phyloP scores from a whole-genome alignment of 2,797 vertebrate species.

The Sebastes oblongus region DNA sequence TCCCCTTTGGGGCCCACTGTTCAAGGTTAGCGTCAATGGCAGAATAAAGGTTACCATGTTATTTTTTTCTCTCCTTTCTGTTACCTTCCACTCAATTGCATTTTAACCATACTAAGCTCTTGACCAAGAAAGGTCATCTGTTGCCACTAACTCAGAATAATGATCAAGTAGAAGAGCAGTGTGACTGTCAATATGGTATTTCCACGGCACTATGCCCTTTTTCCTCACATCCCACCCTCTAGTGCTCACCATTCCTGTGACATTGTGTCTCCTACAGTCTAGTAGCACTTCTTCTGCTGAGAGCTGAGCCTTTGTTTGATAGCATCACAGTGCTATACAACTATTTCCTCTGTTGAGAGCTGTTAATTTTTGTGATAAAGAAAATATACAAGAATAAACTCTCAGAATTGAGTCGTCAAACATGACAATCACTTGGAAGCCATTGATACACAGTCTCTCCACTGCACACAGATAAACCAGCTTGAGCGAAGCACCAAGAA shows the following conservation, averaged over 20 bases:
- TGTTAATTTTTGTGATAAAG: background rate
- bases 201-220: conserved; percentile 45
- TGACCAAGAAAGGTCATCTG: conserved; percentile 76
- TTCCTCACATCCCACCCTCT: conserved; percentile 14
- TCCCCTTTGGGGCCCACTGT: conserved; percentile 59
- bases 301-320: background rate
- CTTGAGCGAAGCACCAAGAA: conserved; percentile 8
- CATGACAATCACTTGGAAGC: conserved; percentile 20
- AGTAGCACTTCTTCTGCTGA: background rate
- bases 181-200: conserved; percentile 54
- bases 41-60: conserved; percentile 73
- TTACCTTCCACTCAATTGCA: conserved; percentile 73
- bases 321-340: background rate
- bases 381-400: conserved; percentile 2
- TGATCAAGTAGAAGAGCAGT: conserved; percentile 62
- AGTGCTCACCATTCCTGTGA: conserved; percentile 10
- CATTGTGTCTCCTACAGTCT: conserved; percentile 21
- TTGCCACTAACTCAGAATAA: conserved; percentile 70
- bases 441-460: background rate
- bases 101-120: conserved; percentile 75
- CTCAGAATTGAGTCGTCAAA: conserved; percentile 32
- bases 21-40: conserved; percentile 78
- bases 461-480: conserved; percentile 15
- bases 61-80: conserved; percentile 52
- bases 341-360: background rate